phyloP scores from a whole-genome alignment of 2,888 invertebrate genomes.

The Rugalucina vietnamica region DNA sequence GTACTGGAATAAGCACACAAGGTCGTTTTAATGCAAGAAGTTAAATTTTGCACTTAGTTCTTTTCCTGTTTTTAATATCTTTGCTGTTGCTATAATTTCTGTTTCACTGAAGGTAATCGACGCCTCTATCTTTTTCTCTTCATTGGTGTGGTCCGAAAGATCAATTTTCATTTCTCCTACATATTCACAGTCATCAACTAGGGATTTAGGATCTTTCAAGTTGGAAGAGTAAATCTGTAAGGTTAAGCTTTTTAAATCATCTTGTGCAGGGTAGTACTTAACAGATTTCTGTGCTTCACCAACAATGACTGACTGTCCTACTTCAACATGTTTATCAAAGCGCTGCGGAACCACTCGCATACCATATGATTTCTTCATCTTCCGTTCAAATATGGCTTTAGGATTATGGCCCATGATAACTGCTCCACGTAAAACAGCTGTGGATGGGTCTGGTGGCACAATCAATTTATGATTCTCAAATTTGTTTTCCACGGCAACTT shows the following conservation, averaged over 20 bases:
- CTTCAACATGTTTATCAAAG: slow-evolving; percentile 30
- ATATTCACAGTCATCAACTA: background rate
- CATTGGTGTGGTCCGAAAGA: background rate
- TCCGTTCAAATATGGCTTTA: background rate
- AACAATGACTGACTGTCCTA: slow-evolving; percentile 17
- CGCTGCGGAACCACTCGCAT: background rate
- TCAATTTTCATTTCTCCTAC: background rate
- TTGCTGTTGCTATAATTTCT: slow-evolving; percentile 14
- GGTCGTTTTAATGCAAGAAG: too few species aligned
- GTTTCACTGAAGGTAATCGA: slow-evolving; percentile 14
- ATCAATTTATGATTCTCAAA: slow-evolving; percentile 24
- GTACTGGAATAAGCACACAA: too few species aligned
- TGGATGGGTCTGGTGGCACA: slow-evolving; percentile 30
- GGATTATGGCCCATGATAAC: slow-evolving; percentile 36
- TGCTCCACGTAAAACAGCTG: slow-evolving; percentile 44
- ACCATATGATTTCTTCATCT: slow-evolving; percentile 40
- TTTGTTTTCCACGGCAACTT: slow-evolving; percentile 19
- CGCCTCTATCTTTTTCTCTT: background rate
- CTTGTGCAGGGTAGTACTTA: background rate
- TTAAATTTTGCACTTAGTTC: background rate
- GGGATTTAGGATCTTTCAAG: background rate
- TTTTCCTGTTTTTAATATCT: slow-evolving; percentile 5
- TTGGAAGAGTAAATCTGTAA: background rate
- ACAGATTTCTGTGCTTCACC: slow-evolving; percentile 8
- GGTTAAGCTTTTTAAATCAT: background rate